Base-by-base conservation (phyloP, 2,113 vertebrate species). In the Dissostichus mawsoni region DNA sequence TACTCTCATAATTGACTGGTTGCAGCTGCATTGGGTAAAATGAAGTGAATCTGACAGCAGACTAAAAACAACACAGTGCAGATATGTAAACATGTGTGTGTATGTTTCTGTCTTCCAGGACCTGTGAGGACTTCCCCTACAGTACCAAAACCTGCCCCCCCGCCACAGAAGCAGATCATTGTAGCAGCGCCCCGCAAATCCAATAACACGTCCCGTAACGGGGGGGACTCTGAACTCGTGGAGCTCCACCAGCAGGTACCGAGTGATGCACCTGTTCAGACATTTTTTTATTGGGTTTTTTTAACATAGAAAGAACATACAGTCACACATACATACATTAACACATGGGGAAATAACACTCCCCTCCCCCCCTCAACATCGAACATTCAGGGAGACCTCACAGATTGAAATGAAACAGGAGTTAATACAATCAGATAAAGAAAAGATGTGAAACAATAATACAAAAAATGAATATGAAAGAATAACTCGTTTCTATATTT, bases 211-310 rank as follows among this genome's bases (percentile, higher is more conserved):
- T 71, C 95, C 65, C 94, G 97, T 23, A 98, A 98, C 0, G 97
- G 98, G 0, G 95, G 96, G 0, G 96, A 96, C 48, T 47, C 91
- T 0, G 94, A 92, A 84, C 95, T 99, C 77, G 61, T 96, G 76
- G 97, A 98, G 92, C 96, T 99, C 75, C 97, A 97, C 93, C 98
- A 98, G 90, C 97, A 98, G 97, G 97, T 98, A 87, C 23, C 6
- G 8, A 1, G n/a, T 11, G 36, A 11, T 59, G 17, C 23, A 13
- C 20, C 29, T 41, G 2, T 62, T 51, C 5, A 41, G 11, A 5
- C 25, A 20, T 48, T 45, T 29, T 29, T 29, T 29, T 25, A 25
- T 25, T 3, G 25, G 25, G 25, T 2, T 25, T 25, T 25, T 25
- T 25, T 25, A 23, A 23, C 23, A 23, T 23, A 23, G 23, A 23